Evolutionary conservation across 2,797 vertebrate species (phyloP), one percentile per base, ranked within the genome.

Genomic region (Sandelia bainsii): DNA sequence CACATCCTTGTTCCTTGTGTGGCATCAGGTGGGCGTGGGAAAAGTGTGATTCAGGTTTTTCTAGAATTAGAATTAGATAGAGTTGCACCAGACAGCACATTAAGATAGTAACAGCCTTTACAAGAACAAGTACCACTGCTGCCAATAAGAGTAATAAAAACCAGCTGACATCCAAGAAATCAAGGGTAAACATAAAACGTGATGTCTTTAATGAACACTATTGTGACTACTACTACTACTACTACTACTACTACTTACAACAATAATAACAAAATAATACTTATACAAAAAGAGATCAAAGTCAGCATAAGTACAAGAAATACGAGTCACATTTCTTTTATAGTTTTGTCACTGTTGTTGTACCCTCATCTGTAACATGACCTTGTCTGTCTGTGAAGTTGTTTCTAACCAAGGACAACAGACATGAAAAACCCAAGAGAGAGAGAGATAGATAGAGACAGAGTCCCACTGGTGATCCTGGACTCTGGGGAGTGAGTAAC

Each of bases 401-500:
- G 70, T 66, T 45, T 72, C 59, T 42, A 32, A 64, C 16, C 66
- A 72, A 69, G 77, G 69, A 46, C 70, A 29, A 53, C 2, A 19
- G 57, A 58, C 5, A 4, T 68, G 42, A 67, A 71, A 83, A 71
- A 63, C 60, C 32, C n/a, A n/a, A n/a, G n/a, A n/a, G n/a, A 34
- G 32, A 34, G 32, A 73, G 27, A 8, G 27, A 58, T 17, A 51
- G 61, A 59, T 52, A 50, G 72, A 80, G 85, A 88, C 82, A n/a
- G n/a, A n/a, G 68, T 80, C 62, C 81, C 87, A 71, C 77, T 82
- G 83, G 39, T 5, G 44, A 75, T 8, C 6, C 40, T 81, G 85
- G 64, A 71, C 46, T 65, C n/a, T 14, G 48, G 9, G 74, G 44
- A 77, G 50, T 22, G 19, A 40, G 44, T 5, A 25, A 4, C 16